These are phyloP conservation scores for Elephantulus edwardii DNA, from an alignment of 2,113 vertebrate species.

Conservation along the genomic window DNA sequence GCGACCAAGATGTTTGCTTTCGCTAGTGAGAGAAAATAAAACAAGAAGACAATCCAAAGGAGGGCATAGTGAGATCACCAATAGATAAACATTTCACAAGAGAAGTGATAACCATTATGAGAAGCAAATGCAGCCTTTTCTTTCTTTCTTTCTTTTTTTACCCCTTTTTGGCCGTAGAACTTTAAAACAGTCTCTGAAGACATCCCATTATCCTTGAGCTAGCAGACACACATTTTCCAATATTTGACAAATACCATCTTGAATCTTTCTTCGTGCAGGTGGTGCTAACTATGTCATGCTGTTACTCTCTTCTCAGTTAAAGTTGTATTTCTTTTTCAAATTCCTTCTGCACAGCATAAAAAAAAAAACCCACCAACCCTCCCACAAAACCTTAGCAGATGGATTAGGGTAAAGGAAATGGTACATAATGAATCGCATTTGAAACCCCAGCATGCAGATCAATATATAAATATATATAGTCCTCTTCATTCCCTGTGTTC, in stretches of 20 bases:
- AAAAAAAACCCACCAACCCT: too few relatives aligned
- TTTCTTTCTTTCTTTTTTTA: conserved; percentile 44
- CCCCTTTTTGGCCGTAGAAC: conserved; percentile 75
- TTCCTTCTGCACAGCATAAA: conserved; percentile 63
- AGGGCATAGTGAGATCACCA: conserved; percentile 73
- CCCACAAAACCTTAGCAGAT: conserved; percentile 70
- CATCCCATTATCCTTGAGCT: conserved; percentile 77
- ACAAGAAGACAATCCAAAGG: conserved; percentile 75
- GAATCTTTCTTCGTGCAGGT: conserved; percentile 75
- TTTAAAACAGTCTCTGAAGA: conserved; percentile 76
- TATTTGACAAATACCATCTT: conserved; percentile 82
- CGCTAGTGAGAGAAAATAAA: conserved; percentile 74
- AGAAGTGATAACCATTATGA: conserved; percentile 76
- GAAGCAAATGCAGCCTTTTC: conserved; percentile 71
- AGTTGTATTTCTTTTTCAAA: conserved; percentile 63
- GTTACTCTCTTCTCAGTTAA: conserved; percentile 69
- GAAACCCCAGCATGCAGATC: conserved; percentile 49
- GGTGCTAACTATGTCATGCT: conserved; percentile 59
- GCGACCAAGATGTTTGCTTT: conserved; percentile 75
- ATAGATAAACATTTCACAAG: conserved; percentile 74
- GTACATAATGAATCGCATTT: conserved; percentile 68
- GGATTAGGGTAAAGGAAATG: conserved; percentile 61
- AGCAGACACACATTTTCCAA: conserved; percentile 78
- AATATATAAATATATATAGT: conserved; percentile 55
- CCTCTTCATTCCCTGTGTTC: conserved; percentile 18